These are phyloP conservation scores for Bergia sp. DNA, from an alignment of 92 coral and sea anemone species.

Conservation along the genomic window DNA sequence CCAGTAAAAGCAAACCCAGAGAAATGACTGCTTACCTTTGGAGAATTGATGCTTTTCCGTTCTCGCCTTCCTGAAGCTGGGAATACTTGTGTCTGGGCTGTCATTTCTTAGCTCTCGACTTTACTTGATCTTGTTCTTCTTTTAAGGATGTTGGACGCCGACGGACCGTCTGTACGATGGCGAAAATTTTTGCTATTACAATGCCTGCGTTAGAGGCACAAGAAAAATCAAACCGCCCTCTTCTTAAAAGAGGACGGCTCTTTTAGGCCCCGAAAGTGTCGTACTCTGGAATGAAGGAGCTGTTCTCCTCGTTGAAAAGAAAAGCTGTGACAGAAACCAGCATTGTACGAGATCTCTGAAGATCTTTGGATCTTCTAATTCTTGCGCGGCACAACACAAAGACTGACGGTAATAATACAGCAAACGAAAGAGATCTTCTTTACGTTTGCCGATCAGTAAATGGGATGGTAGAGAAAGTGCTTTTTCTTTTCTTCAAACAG, in stretches of 20 bases:
- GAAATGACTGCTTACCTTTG: not conserved
- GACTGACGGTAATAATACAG: not conserved
- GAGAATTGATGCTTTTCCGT: not conserved
- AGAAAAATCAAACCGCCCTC: constrained; percentile 34
- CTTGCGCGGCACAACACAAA: constrained; percentile 5
- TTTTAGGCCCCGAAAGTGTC: constrained; percentile 38
- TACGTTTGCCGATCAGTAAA: not conserved
- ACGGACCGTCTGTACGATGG: not conserved
- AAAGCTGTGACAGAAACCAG: not conserved
- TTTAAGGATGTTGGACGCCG: not conserved
- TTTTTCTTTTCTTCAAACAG: not conserved
- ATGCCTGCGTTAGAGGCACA: constrained; percentile 49
- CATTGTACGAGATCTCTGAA: not conserved
- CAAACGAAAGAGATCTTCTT: constrained; percentile 34
- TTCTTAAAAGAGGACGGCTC: constrained; percentile 42
- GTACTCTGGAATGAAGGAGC: constrained; percentile 1
- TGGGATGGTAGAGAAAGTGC: not conserved
- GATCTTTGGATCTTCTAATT: not conserved
- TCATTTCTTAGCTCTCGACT: constrained; percentile 11
- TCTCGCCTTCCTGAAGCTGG: not conserved
- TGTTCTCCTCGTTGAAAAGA: constrained; percentile 17
- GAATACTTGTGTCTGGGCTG: not conserved
- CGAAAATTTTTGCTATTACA: not conserved
- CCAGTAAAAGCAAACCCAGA: not conserved
- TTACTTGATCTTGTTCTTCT: not conserved